Conservation (phyloP, 2,888 invertebrate species). For the Stenolophus ochropezus region DNA sequence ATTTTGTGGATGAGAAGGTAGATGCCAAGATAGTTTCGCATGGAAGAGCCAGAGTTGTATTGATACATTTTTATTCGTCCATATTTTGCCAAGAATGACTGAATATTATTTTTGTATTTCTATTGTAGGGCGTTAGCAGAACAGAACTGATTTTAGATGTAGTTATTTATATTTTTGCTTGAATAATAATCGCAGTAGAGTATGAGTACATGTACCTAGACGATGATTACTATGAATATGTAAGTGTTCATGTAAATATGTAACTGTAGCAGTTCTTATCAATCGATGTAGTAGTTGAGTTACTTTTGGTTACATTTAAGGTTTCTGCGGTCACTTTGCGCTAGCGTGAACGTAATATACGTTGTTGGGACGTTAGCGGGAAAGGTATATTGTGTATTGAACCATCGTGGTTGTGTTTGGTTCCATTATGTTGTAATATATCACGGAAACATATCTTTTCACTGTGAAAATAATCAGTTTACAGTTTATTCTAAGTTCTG, state of each 20-base stretch:
- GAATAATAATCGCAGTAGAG: conserved; percentile 50
- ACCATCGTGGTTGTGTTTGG: conserved; percentile 20
- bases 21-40: conserved; percentile 50
- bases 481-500: conserved; percentile 13
- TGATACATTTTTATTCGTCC: conserved; percentile 62
- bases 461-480: conserved; percentile 12
- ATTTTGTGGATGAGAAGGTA: not conserved
- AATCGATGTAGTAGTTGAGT: not conserved
- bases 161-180: conserved; percentile 61
- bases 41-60: conserved; percentile 8
- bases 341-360: not conserved
- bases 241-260: conserved; percentile 48
- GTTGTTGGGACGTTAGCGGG: not conserved
- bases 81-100: conserved; percentile 62
- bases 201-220: conserved; percentile 47
- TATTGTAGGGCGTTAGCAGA: conserved; percentile 59
- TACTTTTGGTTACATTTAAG: conserved; percentile 1
- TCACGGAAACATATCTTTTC: conserved; percentile 54
- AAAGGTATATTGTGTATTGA: conserved; percentile 4
- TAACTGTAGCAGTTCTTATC: conserved; percentile 34
- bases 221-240: conserved; percentile 35
- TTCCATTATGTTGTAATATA: conserved; percentile 37
- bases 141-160: conserved; percentile 63
- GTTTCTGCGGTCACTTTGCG: not conserved
- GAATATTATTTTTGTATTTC: conserved; percentile 63